Percentiles rank a stretch among this genome's conserved stretches.
phyloP scores from a whole-genome alignment of 2,888 invertebrate genomes.

The Clunio marinus region DNA sequence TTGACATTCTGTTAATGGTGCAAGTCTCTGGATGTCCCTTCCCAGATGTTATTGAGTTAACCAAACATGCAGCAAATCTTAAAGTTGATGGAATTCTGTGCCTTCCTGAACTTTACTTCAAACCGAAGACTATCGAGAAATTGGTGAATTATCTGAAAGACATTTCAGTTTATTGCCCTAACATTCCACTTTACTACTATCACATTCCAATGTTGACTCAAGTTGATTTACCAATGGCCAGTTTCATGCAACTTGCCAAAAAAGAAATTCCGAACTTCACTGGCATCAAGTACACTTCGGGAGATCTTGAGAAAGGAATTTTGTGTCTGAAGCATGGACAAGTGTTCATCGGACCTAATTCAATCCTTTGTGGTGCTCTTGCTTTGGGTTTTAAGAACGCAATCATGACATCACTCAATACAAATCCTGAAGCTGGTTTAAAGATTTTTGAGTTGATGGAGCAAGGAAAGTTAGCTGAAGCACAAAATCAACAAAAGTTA shows the following conservation, averaged over 20 bases:
- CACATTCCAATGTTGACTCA: constrained; percentile 72
- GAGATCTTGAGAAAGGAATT: constrained; percentile 63
- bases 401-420: constrained; percentile 66
- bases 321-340: constrained; percentile 56
- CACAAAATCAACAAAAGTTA: constrained; percentile 55
- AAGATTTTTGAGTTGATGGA: constrained; percentile 57
- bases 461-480: constrained; percentile 52
- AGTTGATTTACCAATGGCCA: constrained; percentile 69
- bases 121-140: constrained; percentile 58
- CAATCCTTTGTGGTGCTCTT: constrained; percentile 61
- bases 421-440: constrained; percentile 59
- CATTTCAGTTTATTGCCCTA: constrained; percentile 67
- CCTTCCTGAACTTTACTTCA: constrained; percentile 73
- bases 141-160: constrained; percentile 63
- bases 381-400: constrained; percentile 67
- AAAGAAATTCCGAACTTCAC: constrained; percentile 66
- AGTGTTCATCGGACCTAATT: constrained; percentile 65
- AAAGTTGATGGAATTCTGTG: constrained; percentile 67
- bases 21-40: constrained; percentile 69
- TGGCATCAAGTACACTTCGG: constrained; percentile 79
- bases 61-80: constrained; percentile 61
- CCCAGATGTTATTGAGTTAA: constrained; percentile 65
- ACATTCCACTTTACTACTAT: constrained; percentile 75
- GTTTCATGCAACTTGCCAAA: constrained; percentile 61
- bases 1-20: constrained; percentile 61